phyloP scores from a whole-genome alignment of 1,140 invertebrate species.

The Diachasma alloeum region DNA sequence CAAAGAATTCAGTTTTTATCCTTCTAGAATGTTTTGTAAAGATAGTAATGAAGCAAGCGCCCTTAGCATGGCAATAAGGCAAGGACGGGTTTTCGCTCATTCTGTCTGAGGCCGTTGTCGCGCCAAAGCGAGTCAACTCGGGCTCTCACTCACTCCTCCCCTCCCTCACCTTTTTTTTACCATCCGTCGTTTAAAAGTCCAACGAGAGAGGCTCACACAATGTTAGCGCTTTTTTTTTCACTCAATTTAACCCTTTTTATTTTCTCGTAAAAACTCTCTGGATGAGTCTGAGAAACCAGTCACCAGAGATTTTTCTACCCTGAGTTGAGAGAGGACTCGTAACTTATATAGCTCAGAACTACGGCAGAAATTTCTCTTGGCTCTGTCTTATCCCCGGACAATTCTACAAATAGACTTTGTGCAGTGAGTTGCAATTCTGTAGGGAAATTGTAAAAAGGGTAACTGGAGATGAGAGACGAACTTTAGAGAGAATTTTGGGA shows the following conservation, averaged over 20 bases:
- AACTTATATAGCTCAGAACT: neutral
- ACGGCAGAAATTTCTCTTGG: neutral
- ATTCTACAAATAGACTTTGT: neutral
- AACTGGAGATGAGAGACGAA: neutral
- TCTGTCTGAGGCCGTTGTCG: neutral
- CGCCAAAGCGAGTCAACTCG: neutral
- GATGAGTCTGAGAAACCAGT: slow-evolving; percentile 5
- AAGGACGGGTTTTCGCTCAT: slow-evolving; percentile 9
- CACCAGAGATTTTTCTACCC: neutral
- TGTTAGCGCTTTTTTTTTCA: neutral
- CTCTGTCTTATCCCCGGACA: neutral
- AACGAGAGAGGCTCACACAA: neutral
- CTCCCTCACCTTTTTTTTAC: neutral
- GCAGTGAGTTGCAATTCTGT: neutral
- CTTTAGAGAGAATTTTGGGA: too few relatives aligned
- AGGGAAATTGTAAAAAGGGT: neutral
- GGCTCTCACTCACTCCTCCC: neutral
- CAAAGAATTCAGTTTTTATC: neutral
- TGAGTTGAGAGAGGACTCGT: neutral
- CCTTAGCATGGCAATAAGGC: slow-evolving; percentile 11
- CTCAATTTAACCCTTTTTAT: slow-evolving; percentile 6
- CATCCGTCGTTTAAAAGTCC: neutral
- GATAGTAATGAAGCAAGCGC: slow-evolving; percentile 7
- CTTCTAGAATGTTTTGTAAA: slow-evolving; percentile 1
- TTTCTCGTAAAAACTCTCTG: neutral